phyloP scores from a whole-genome alignment of 2,797 vertebrate species.

The Pangasius larnaudii region DNA sequence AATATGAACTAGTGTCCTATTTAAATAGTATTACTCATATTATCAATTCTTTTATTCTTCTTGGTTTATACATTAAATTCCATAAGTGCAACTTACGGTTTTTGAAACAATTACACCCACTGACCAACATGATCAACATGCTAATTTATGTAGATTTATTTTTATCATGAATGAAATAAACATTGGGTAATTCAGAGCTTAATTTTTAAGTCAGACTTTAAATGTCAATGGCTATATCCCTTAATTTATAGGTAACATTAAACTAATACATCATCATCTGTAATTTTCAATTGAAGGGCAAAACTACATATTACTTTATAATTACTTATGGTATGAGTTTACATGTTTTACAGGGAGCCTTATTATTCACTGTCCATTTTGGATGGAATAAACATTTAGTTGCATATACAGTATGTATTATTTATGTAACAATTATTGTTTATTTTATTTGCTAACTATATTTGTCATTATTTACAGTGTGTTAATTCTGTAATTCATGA shows the following conservation, averaged over 20 bases:
- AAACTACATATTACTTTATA: neutral
- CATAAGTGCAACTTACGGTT: neutral
- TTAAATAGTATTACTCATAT: neutral
- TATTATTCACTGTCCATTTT: neutral
- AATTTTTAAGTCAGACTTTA: neutral
- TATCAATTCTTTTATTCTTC: neutral
- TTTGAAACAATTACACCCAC: neutral
- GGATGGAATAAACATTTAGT: neutral
- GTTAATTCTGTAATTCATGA: neutral
- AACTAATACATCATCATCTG: neutral
- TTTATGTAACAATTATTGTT: neutral
- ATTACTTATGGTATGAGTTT: neutral
- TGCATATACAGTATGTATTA: neutral
- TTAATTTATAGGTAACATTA: neutral
- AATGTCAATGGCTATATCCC: neutral
- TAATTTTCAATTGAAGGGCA: neutral
- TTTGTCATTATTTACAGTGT: neutral
- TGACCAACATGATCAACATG: neutral
- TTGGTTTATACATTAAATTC: neutral
- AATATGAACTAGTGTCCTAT: neutral
- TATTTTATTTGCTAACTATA: neutral
- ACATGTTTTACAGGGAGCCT: neutral
- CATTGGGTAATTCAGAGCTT: neutral
- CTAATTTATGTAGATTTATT: neutral
- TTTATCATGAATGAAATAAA: neutral